Evolutionary conservation across 2,797 vertebrate genomes (phyloP), one percentile per base, ranked within the genome.

Genomic region (Naso thynnoides): DNA sequence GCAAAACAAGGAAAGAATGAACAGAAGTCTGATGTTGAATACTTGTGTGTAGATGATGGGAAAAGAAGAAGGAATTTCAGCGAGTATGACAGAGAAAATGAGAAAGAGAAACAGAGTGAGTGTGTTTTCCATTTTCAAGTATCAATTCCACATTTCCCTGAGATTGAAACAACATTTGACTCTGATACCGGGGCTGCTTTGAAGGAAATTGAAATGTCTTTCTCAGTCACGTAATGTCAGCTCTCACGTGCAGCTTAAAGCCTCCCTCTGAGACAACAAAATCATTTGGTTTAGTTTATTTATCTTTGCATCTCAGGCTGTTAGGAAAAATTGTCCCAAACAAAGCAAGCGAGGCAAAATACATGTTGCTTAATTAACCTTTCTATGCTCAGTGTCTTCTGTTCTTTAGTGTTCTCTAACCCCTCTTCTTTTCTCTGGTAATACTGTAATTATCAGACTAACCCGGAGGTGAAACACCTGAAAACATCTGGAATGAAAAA

Each of bases 281-380:
- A 53, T 29, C 10, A 70, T 77, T 78, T 80, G 54, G 42, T 63
- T 82, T 47, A 19, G 48, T 76, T 83, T 52, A 71, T 80, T 78
- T 80, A 64, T 78, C 45, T 60, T 19, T n/a, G 67, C 59, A 68
- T 70, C 82, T 24, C 65, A 79, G 53, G 54, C 49, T 70, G 69
- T 38, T 8, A 42, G 53, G 41, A 55, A 45, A 65, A 23, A 54
- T 52, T 59, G 50, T 69, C 41, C 49, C 56, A 59, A 52, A 68
- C 59, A 77, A 56, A 85, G 31, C 67, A 29, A 48, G 53, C 54
- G 71, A 72, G 77, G 66, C 64, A 59, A 6, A 26, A 47, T 65
- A n/a, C 66, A 70, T 59, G 67, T 72, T 70, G 50, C 56, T 70
- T 48, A 80, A 72, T 86, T 84, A 86, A 78, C 69, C 69, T 79